Conservation (phyloP, 2,888 invertebrate species). For the Iphiclides podalirius region DNA sequence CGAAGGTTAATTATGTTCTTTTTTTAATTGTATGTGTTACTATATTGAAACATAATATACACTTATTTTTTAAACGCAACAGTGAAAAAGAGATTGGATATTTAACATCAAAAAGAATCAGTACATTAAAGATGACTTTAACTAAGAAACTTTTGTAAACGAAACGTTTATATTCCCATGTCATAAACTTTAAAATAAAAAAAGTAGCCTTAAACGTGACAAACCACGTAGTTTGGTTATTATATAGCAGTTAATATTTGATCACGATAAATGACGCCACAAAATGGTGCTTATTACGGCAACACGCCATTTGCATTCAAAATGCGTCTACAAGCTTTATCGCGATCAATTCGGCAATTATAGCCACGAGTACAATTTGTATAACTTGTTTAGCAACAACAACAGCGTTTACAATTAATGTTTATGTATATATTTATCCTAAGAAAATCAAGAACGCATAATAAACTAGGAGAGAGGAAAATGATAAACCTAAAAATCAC, state of each 20-base stretch:
- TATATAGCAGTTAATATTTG: constrained; percentile 11
- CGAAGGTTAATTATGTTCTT: no score
- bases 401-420: constrained; percentile 74
- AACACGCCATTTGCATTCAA: neutral
- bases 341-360: constrained; percentile 37
- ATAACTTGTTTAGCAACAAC: constrained; percentile 77
- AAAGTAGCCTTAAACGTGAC: constrained; percentile 26
- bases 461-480: constrained; percentile 42
- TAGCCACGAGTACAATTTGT: constrained; percentile 58
- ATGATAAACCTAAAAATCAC: constrained; percentile 31
- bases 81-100: no score
- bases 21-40: no score
- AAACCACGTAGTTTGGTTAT: constrained; percentile 22
- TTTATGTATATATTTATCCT: constrained; percentile 52
- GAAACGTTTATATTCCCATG: no score
- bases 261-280: constrained; percentile 10
- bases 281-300: neutral
- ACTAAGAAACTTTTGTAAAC: no score
- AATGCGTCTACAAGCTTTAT: constrained; percentile 32
- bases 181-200: no score
- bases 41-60: no score
- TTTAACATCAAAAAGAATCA: no score
- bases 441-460: constrained; percentile 55
- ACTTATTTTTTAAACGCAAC: no score
- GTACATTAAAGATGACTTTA: no score